These are phyloP conservation scores for Miltochrista miniata DNA, from an alignment of 2,888 invertebrate genomes.

Conservation along the genomic window DNA sequence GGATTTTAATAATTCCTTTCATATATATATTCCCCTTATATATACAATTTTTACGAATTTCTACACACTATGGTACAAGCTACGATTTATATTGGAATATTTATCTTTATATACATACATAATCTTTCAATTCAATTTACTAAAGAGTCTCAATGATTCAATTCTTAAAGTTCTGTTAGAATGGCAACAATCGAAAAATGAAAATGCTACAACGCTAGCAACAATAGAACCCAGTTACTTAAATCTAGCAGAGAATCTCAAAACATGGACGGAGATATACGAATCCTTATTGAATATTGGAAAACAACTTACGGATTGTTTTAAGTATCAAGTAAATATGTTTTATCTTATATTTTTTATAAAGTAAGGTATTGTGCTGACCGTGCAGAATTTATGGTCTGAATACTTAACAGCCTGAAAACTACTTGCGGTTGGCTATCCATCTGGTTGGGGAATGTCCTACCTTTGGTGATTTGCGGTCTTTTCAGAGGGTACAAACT, in stretches of 20 bases:
- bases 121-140: neutral
- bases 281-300: neutral
- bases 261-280: neutral
- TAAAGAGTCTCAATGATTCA: neutral
- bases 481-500: too few species aligned
- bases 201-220: neutral
- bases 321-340: neutral
- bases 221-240: neutral
- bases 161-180: neutral
- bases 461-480: too few species aligned
- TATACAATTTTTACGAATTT: neutral
- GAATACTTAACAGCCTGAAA: too few species aligned
- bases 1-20: too few species aligned
- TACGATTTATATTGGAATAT: neutral
- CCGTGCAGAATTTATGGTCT: too few species aligned
- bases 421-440: too few species aligned
- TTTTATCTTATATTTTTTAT: too few species aligned
- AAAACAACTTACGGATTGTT: neutral
- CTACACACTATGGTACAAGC: neutral
- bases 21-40: too few species aligned
- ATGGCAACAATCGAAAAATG: neutral
- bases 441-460: too few species aligned
- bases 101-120: neutral
- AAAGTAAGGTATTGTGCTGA: too few species aligned
- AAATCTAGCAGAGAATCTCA: neutral